Percentiles rank a stretch among this genome's conserved stretches.
Evolutionary conservation across 1,140 invertebrate genomes (phyloP).

Genomic region (Colletes gigas): DNA sequence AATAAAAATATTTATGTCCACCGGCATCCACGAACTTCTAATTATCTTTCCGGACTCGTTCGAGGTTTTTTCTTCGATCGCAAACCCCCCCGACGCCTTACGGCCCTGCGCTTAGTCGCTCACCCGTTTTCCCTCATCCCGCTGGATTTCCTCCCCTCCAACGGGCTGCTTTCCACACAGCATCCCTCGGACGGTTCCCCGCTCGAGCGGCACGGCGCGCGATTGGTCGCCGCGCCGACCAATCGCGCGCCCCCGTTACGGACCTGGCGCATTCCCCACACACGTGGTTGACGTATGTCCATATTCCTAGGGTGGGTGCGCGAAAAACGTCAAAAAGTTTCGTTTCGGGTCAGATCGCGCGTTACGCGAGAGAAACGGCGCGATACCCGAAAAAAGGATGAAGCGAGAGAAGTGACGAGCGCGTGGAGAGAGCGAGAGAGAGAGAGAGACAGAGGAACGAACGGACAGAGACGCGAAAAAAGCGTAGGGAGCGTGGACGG

Average conservation of each 20-base stretch:
- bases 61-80: constrained; percentile 51
- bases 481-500: neutral
- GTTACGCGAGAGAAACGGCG: constrained; percentile 34
- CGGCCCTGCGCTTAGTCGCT: constrained; percentile 32
- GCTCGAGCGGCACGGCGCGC: constrained; percentile 29
- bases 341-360: constrained; percentile 62
- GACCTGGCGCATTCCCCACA: constrained; percentile 74
- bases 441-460: neutral
- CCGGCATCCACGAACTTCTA: constrained; percentile 34
- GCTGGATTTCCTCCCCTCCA: constrained; percentile 44
- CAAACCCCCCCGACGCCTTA: constrained; percentile 20
- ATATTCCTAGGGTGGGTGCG: constrained; percentile 71
- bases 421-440: neutral
- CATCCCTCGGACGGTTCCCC: constrained; percentile 47
- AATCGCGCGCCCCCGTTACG: constrained; percentile 56
- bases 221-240: constrained; percentile 67
- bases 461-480: no score
- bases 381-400: constrained; percentile 8
- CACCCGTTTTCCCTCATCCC: constrained; percentile 46
- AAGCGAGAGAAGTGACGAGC: neutral
- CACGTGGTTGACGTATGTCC: constrained; percentile 76
- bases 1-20: constrained; percentile 33
- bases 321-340: constrained; percentile 77
- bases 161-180: constrained; percentile 28
- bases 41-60: constrained; percentile 41